phyloP scores from a whole-genome alignment of 2,113 vertebrate genomes.

The Athene noctua region DNA sequence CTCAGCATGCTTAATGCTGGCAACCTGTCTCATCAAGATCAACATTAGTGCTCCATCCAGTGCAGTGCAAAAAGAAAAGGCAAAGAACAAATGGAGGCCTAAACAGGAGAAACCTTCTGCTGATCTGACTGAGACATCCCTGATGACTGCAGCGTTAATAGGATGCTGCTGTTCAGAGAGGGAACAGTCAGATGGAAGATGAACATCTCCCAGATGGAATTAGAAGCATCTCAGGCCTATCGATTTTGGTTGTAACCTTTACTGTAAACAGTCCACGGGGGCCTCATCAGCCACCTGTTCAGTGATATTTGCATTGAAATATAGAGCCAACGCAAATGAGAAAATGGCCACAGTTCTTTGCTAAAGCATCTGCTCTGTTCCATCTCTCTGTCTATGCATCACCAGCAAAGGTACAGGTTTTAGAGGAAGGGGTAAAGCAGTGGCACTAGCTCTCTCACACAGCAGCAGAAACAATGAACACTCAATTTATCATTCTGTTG shows the following conservation, averaged over 20 bases:
- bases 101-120: slow-evolving; percentile 15
- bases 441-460: slow-evolving; percentile 8
- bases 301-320: slow-evolving; percentile 62
- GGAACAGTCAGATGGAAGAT: slow-evolving; percentile 18
- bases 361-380: slow-evolving; percentile 63
- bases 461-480: background rate
- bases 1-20: slow-evolving; percentile 10
- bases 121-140: background rate
- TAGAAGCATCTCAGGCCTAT: slow-evolving; percentile 49
- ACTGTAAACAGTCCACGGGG: slow-evolving; percentile 55
- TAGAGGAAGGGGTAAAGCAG: slow-evolving; percentile 19
- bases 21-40: slow-evolving; percentile 23
- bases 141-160: slow-evolving; percentile 30
- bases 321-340: slow-evolving; percentile 53
- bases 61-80: background rate
- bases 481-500: slow-evolving; percentile 39
- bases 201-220: slow-evolving; percentile 54
- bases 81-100: slow-evolving; percentile 8
- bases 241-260: slow-evolving; percentile 66
- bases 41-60: background rate
- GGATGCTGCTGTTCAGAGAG: slow-evolving; percentile 29
- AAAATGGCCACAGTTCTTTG: slow-evolving; percentile 50
- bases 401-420: slow-evolving; percentile 36
- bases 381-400: slow-evolving; percentile 18
- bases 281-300: slow-evolving; percentile 62